Conservation (phyloP, 1,140 invertebrate genomes). For the Drosophila pseudoobscura region DNA sequence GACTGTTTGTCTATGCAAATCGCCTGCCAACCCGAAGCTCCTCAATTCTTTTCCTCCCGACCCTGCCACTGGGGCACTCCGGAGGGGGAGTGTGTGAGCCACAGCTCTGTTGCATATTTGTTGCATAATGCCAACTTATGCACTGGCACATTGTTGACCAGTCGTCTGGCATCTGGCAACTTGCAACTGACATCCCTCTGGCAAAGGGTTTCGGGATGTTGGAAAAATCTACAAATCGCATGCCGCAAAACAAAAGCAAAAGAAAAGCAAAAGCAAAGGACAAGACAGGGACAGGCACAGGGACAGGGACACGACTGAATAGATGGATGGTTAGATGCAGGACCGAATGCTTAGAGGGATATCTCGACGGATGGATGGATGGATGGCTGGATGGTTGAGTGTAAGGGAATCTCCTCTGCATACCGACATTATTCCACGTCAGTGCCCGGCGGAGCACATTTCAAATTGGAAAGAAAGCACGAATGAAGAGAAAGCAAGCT, state of each 20-base stretch:
- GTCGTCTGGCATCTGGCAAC: constrained; percentile 46
- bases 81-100: constrained; percentile 36
- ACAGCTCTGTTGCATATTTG: constrained; percentile 67
- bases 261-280: constrained; percentile 73
- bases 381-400: constrained; percentile 32
- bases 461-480: constrained; percentile 51
- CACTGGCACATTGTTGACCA: constrained; percentile 71
- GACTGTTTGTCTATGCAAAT: constrained; percentile 43
- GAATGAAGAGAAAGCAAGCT: not conserved
- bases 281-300: constrained; percentile 31
- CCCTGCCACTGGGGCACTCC: constrained; percentile 14
- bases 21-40: constrained; percentile 9
- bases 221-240: constrained; percentile 73
- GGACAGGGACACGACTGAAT: constrained; percentile 26
- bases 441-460: constrained; percentile 55
- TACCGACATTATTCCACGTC: constrained; percentile 77
- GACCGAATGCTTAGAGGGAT: constrained; percentile 49
- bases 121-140: constrained; percentile 76
- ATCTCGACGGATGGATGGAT: constrained; percentile 17
- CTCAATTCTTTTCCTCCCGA: not conserved
- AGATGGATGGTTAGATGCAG: constrained; percentile 21
- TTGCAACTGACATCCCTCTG: not conserved
- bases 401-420: constrained; percentile 54
- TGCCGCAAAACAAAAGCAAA: constrained; percentile 77
- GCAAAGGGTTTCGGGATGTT: constrained; percentile 58